Evolutionary conservation across 2,888 invertebrate species (phyloP).

Genomic region (Apamea anceps): DNA sequence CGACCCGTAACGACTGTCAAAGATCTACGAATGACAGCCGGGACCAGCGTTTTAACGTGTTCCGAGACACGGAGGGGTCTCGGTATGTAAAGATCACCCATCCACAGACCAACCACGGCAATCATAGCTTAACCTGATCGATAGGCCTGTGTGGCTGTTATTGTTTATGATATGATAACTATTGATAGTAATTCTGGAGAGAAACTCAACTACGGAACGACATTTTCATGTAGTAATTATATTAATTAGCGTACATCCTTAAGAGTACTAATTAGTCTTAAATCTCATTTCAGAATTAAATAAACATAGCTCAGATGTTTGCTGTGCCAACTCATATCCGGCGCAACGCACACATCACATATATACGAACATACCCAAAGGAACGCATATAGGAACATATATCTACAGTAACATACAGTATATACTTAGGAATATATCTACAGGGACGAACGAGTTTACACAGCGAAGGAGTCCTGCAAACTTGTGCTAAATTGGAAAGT

Average conservation of each 20-base stretch:
- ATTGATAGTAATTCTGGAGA: background rate
- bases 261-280: slow-evolving; percentile 26
- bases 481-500: slow-evolving; percentile 40
- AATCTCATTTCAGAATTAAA: slow-evolving; percentile 43
- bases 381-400: background rate
- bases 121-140: too few species aligned
- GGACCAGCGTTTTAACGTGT: too few species aligned
- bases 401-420: background rate
- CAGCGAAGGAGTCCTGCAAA: slow-evolving; percentile 38
- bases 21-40: too few species aligned
- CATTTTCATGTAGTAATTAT: background rate
- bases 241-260: background rate
- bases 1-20: too few species aligned
- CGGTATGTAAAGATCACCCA: too few species aligned
- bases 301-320: slow-evolving; percentile 39
- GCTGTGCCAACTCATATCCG: slow-evolving; percentile 18
- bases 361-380: background rate
- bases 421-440: background rate
- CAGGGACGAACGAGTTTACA: background rate
- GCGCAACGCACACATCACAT: slow-evolving; percentile 10
- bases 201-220: background rate
- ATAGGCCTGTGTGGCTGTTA: too few species aligned
- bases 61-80: too few species aligned
- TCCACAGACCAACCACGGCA: too few species aligned
- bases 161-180: background rate